Percentiles rank a stretch among this genome's conserved stretches.
Evolutionary conservation across 2,797 vertebrate species (phyloP).

Genomic region (Enteromius fasciolatus): DNA sequence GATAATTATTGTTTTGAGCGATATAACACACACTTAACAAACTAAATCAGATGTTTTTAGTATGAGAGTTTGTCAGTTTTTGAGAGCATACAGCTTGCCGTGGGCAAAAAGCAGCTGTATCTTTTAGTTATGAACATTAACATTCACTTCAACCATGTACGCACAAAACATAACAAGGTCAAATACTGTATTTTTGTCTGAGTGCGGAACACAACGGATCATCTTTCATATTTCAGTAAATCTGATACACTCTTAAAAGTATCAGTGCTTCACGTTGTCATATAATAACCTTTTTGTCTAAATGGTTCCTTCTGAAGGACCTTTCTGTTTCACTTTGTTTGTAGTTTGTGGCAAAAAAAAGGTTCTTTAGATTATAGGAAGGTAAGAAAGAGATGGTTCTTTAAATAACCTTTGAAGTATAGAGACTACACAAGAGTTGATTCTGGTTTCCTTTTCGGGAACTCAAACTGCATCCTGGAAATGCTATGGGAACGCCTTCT

Average conservation of each 20-base stretch:
- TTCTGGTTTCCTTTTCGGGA: background rate
- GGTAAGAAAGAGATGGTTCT: no score
- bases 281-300: no score
- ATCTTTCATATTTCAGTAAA: background rate
- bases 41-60: background rate
- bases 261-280: no score
- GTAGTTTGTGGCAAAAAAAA: no score
- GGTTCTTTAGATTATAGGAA: no score
- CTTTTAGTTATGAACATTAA: background rate
- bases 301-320: no score
- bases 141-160: background rate
- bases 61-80: background rate
- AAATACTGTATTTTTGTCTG: background rate
- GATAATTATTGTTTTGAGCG: slow-evolving; percentile 11
- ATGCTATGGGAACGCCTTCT: no score
- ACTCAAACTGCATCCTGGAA: no score
- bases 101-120: background rate
- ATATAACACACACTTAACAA: background rate
- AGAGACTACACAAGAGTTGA: background rate
- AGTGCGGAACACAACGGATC: background rate
- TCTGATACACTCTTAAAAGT: background rate
- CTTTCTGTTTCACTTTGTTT: no score
- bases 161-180: background rate
- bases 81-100: background rate
- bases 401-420: no score